Evolutionary conservation across 2,797 vertebrate genomes (phyloP), one percentile per base, ranked within the genome.

Genomic region (Pangasius macronema): DNA sequence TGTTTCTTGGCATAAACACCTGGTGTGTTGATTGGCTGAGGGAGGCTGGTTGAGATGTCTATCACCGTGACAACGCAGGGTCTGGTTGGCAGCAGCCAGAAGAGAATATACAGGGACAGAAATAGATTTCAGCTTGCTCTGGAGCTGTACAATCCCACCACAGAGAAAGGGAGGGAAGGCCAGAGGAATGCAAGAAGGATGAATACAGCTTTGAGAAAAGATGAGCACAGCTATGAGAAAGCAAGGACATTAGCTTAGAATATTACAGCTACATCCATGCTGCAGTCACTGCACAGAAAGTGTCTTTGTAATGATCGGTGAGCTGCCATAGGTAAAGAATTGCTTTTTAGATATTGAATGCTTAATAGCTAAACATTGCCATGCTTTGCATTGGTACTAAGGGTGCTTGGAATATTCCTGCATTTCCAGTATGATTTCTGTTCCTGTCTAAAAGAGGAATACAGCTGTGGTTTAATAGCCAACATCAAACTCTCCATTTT

Each of bases 211-310:
- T 77, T 70, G 61, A 88, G 85, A 95, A 88, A 89, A 88, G 85
- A 88, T 91, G 87, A 90, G 93, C 95, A 95, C 94, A 93, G 94
- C 94, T 93, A 93, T 94, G 93, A 90, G 90, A 92, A 92, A 94
- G 81, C 92, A 91, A 94, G 93, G 94, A 95, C 95, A 94, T 96
- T 95, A 95, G 85, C 89, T 90, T 93, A 90, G 81, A 88, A 67
- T 86, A 92, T 93, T 93, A 92, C 82, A 91, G 91, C 82, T 86
- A 85, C 76, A 82, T 76, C 51, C 82, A 42, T 75, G 65, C 82
- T 30, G 67, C 67, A 57, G 77, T 80, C 36, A 61, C 65, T 55
- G 13, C 33, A 57, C 10, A 67, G 30, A 86, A 77, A 67, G 6
- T 39, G 68, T 67, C 20, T 82, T 81, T 85, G 27, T 83, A 83